Base-by-base conservation (phyloP, 2,797 vertebrate genomes). In the Silurus lanzhouensis region DNA sequence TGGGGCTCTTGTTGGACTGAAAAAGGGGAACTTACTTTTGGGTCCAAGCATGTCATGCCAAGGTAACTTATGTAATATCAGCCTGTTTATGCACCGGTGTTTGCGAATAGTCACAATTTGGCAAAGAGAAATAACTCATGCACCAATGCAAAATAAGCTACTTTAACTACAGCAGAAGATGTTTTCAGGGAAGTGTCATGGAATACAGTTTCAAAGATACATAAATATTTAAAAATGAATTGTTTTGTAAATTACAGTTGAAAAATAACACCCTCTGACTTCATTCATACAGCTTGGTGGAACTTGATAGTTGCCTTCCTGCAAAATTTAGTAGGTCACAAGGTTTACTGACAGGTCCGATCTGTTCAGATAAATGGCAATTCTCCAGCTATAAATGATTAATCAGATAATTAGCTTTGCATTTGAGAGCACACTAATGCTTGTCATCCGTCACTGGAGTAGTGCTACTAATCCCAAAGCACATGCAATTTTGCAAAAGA, bases 1-100 rank as follows among this genome's bases (percentile, higher is more conserved):
- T 84, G 58, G 25, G 79, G 46, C 82, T 81, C 79, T 85, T 90
- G 87, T 87, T 86, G 60, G 66, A 17, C n/a, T 78, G 63, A 82
- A 85, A 78, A 79, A 63, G 31, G 31, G 58, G 64, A 68, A 27
- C 85, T 72, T 61, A 78, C 70, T 81, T 84, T 31, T 66, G 64
- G 60, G 25, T 19, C 81, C 60, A 20, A 60, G 66, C 15, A 17
- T 72, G 81, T 63, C 64, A 70, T 87, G 85, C 83, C 78, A 66
- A n/a, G 78, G 38, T 38, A 63, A 67, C 22, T 78, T 78, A 78
- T 80, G 17, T 1, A 71, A 71, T 10, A 12, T 22, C 25, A 13
- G 15, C 25, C 20, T 38, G 7, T 74, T 64, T 46, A 9, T 81
- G 57, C 58, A 61, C 2, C n/a, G 17, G 13, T 57, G 22, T 64